A percentile compares a stretch with the other conserved stretches of the same genome.
These are phyloP conservation scores for Jaculus jaculus DNA, from an alignment of 2,113 vertebrate genomes.

Conservation along the genomic window DNA sequence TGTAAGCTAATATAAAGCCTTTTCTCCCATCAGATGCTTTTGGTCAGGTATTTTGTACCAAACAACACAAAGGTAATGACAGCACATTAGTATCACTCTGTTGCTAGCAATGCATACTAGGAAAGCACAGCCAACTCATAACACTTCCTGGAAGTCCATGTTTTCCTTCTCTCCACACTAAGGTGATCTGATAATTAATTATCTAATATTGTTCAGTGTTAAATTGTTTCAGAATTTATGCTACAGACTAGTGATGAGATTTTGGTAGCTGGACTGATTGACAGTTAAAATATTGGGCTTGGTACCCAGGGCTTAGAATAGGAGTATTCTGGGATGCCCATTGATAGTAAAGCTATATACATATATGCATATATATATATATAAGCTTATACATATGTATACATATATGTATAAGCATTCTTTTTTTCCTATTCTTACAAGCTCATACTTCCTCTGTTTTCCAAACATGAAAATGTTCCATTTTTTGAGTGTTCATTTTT, in stretches of 20 bases:
- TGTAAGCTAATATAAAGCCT: too few relatives aligned
- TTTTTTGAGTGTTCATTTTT: constrained; percentile 17
- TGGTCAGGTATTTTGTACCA: too few relatives aligned
- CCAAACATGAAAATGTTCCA: background rate
- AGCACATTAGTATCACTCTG: background rate
- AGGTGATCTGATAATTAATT: background rate
- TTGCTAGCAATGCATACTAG: background rate
- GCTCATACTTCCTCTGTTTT: background rate
- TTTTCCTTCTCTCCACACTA: background rate
- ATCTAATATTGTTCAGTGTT: background rate
- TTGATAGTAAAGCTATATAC: background rate
- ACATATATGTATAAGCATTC: background rate
- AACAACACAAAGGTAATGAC: too few relatives aligned
- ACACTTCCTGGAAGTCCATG: background rate
- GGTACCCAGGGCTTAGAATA: background rate
- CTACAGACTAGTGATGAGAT: background rate
- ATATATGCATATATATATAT: too few relatives aligned
- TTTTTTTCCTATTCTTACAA: background rate
- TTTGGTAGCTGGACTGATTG: background rate
- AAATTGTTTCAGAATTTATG: background rate
- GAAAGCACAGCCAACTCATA: background rate
- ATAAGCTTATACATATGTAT: too few relatives aligned
- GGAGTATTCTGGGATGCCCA: background rate
- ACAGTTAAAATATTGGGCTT: background rate
- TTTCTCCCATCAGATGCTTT: too few relatives aligned